Base-by-base conservation (phyloP, 2,797 vertebrate species). In the Pagetopsis macropterus region DNA sequence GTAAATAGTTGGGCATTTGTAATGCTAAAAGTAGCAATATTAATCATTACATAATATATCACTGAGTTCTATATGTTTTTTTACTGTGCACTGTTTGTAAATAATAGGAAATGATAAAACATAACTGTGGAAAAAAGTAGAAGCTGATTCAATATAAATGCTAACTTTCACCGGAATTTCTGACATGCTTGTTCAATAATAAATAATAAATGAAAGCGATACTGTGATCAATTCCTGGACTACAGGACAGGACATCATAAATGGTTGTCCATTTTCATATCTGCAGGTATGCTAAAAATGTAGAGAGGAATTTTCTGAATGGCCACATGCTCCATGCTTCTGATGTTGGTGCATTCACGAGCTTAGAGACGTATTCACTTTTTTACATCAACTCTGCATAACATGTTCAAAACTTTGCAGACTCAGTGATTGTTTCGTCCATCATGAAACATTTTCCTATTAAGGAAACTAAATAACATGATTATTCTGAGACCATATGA, bases 281-380 rank as follows among this genome's bases (percentile, higher is more conserved):
- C 51, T 56, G 46, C 40, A 64, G 79, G 48, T 49, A 76, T 64
- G 63, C 44, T 70, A 62, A 71, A 65, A 70, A 86, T 86, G 45
- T 31, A 37, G 41, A 7, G 61, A 49, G 43, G 31, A 55, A 9
- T 19, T 13, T 33, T 52, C 31, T 52, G 62, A 21, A 9, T 3
- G 0, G 5, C 23, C 70, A 49, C 58, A 63, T 37, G 33, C 33
- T 9, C 33, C 6, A 37, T 37, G 33, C 33, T 37, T 37, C 33
- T 37, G 33, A 37, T 37, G 33, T 37, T 9, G 33, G 33, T 37
- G 33, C 33, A 37, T 37, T 37, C 33, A 37, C 37, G 33, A 37
- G 33, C 33, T 37, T 37, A 37, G 33, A 37, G 33, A 7, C 33
- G 33, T 37, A 37, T 37, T 6, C 33, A 37, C 7, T 37, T 37